These are phyloP conservation scores for Percopsis transmontana DNA, from an alignment of 2,113 vertebrate genomes.

Conservation along the genomic window DNA sequence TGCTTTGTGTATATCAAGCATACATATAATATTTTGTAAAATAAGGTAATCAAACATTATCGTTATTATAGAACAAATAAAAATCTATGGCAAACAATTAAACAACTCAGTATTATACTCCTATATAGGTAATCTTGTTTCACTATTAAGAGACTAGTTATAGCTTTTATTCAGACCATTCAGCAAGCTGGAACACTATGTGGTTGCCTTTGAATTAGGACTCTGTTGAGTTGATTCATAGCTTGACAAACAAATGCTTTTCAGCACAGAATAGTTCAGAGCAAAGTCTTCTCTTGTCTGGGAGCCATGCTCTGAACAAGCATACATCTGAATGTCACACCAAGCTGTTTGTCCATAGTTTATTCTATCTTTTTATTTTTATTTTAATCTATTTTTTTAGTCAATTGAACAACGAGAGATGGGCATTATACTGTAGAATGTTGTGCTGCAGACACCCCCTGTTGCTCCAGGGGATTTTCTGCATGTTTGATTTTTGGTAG, in stretches of 20 bases:
- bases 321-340: conserved; percentile 30
- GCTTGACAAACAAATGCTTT: conserved; percentile 33
- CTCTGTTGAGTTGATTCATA: conserved; percentile 26
- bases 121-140: conserved; percentile 82
- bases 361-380: conserved; percentile 66
- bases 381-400: conserved; percentile 68
- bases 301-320: conserved; percentile 19
- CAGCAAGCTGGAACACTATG: conserved; percentile 48
- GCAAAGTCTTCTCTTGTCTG: not conserved
- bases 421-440: conserved; percentile 42
- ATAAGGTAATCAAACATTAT: conserved; percentile 61
- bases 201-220: conserved; percentile 72
- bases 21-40: conserved; percentile 89
- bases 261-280: conserved; percentile 20
- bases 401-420: conserved; percentile 52
- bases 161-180: conserved; percentile 64
- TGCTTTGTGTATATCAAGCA: conserved; percentile 86
- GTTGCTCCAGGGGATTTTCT: conserved; percentile 15
- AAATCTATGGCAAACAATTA: conserved; percentile 52
- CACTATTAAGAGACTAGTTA: conserved; percentile 71
- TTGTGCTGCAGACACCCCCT: conserved; percentile 22
- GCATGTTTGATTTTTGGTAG: not conserved
- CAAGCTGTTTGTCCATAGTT: conserved; percentile 41
- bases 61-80: conserved; percentile 63
- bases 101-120: conserved; percentile 86